Evolutionary conservation across 1,140 invertebrate genomes (phyloP).

Genomic region (Zaprionus lachaisei): DNA sequence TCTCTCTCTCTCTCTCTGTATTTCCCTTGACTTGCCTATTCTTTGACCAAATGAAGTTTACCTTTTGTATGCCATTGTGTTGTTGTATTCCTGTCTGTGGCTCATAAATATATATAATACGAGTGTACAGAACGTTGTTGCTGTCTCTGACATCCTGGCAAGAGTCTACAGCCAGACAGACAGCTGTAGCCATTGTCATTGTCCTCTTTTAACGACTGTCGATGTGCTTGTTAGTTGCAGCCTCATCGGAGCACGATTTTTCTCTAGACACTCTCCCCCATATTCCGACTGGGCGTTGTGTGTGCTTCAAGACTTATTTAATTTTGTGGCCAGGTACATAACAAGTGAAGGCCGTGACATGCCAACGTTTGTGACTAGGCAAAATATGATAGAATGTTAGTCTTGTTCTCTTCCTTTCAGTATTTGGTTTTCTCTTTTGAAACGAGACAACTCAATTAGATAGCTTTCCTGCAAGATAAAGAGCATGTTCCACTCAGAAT

Average conservation of each 20-base stretch:
- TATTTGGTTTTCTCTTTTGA: background rate
- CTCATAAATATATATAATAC: conserved; percentile 48
- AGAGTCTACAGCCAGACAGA: background rate
- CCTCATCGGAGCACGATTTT: conserved; percentile 14
- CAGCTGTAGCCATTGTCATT: conserved; percentile 17
- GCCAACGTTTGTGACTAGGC: conserved; percentile 31
- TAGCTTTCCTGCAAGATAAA: conserved; percentile 11
- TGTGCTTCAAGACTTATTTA: conserved; percentile 29
- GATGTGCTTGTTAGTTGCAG: conserved; percentile 50
- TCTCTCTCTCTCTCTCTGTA: conserved; percentile 2
- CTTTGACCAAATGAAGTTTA: conserved; percentile 44
- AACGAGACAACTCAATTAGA: conserved; percentile 33
- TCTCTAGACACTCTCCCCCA: background rate
- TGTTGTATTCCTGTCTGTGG: conserved; percentile 17
- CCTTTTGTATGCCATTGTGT: conserved; percentile 36
- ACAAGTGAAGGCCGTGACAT: background rate
- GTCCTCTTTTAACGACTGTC: conserved; percentile 44
- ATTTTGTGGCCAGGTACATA: conserved; percentile 35
- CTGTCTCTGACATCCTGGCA: conserved; percentile 35
- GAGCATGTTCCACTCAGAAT: background rate
- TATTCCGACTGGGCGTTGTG: background rate
- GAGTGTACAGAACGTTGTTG: conserved; percentile 14
- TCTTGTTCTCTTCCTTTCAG: background rate
- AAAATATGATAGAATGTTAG: conserved; percentile 12
- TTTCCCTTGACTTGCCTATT: conserved; percentile 16